Percentiles rank a stretch among this genome's conserved stretches.
These are phyloP conservation scores for Carassius gibelio DNA, from an alignment of 2,113 vertebrate species.

Conservation along the genomic window DNA sequence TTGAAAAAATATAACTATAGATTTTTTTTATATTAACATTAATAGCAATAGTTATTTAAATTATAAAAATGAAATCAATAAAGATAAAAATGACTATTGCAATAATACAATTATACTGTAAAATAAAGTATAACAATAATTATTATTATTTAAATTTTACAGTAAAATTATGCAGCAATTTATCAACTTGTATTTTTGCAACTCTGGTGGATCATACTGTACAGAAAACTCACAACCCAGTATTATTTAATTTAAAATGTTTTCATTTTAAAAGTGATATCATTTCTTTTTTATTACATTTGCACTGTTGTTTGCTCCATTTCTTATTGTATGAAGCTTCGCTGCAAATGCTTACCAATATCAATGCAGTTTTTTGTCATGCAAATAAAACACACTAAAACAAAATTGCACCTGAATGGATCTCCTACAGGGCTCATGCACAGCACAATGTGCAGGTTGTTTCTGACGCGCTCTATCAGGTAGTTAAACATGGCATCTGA, in stretches of 20 bases:
- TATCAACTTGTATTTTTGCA: neutral
- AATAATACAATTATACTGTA: neutral
- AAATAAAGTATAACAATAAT: neutral
- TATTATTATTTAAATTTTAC: neutral
- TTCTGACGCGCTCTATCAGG: slow-evolving; percentile 83
- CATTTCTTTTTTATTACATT: neutral
- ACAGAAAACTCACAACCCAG: too few species aligned
- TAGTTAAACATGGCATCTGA: slow-evolving; percentile 82
- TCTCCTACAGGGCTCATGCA: slow-evolving; percentile 88
- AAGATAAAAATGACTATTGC: neutral
- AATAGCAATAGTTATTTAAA: neutral
- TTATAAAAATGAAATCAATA: neutral
- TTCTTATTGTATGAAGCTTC: neutral
- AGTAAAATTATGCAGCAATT: neutral
- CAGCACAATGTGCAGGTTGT: slow-evolving; percentile 85
- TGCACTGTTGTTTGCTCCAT: neutral
- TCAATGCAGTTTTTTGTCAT: slow-evolving; percentile 2
- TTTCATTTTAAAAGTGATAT: neutral
- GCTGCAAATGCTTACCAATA: neutral
- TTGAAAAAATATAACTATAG: neutral
- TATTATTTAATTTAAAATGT: too few species aligned
- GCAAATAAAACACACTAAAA: slow-evolving; percentile 3
- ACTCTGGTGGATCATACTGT: neutral
- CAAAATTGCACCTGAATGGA: slow-evolving; percentile 79
- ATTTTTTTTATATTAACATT: too few species aligned